A percentile compares a stretch with the other conserved stretches of the same genome.
Evolutionary conservation across 2,797 vertebrate species (phyloP).

Genomic region (Tinamus major): DNA sequence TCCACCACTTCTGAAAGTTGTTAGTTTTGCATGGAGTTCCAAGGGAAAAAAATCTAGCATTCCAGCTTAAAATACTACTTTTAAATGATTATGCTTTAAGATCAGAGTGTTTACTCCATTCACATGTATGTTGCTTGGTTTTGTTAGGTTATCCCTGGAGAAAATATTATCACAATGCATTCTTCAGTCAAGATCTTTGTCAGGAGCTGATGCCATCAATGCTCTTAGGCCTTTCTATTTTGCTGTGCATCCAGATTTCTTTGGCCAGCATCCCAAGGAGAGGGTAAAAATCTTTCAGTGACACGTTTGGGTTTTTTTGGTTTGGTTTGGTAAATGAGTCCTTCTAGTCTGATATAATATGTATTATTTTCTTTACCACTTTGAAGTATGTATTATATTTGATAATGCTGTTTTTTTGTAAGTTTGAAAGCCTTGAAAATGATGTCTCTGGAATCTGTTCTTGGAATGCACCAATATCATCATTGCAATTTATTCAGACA

Average conservation of each 20-base stretch:
- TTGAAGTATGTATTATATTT: not conserved
- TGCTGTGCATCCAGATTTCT: slow-evolving; percentile 97
- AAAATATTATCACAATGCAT: slow-evolving; percentile 69
- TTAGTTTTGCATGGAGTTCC: not conserved
- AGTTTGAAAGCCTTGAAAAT: not conserved
- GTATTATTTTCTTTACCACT: not conserved
- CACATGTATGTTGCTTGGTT: not conserved
- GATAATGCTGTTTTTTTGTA: not conserved
- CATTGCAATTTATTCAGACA: not conserved
- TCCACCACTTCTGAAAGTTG: not conserved
- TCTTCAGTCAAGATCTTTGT: slow-evolving; percentile 83
- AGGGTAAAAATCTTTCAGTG: slow-evolving; percentile 82
- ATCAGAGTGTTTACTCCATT: not conserved
- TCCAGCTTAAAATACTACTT: not conserved
- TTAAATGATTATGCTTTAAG: not conserved
- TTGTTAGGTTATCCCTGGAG: slow-evolving; percentile 80
- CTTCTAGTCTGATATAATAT: not conserved
- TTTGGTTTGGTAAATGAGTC: not conserved
- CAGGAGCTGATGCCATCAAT: slow-evolving; percentile 90
- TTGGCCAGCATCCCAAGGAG: slow-evolving; percentile 93
- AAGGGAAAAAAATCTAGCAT: not conserved
- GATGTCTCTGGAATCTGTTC: not conserved
- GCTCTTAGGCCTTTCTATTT: slow-evolving; percentile 97
- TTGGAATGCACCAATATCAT: not conserved
- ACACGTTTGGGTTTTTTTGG: no score